Conservation (phyloP, 2,888 invertebrate genomes). For the Neoascia interrupta region DNA sequence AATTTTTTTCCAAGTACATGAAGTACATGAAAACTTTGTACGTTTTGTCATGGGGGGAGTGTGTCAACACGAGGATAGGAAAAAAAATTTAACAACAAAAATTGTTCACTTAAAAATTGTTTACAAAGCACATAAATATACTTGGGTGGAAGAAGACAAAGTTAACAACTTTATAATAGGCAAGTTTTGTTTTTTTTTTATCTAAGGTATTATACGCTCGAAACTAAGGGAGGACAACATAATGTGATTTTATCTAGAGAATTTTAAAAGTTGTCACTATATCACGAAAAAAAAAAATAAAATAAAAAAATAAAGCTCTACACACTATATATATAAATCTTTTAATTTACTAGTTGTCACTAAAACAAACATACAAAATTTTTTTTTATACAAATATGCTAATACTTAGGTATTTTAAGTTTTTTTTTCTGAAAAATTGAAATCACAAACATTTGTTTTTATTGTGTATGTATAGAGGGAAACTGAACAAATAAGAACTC, state of each 20-base stretch:
- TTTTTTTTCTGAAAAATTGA: constrained; percentile 21
- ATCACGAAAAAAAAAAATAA: constrained; percentile 10
- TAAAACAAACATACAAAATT: constrained; percentile 53
- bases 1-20: too few species aligned
- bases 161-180: constrained; percentile 8
- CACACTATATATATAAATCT: constrained; percentile 24
- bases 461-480: too few species aligned
- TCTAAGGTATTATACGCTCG: constrained; percentile 14
- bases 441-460: constrained; percentile 30
- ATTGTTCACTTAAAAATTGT: constrained; percentile 8
- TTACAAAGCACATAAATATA: constrained; percentile 65
- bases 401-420: constrained; percentile 7
- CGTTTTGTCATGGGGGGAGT: constrained; percentile 29
- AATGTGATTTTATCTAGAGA: constrained; percentile 4
- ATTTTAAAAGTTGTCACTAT: constrained; percentile 2
- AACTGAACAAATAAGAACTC: too few species aligned
- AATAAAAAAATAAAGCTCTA: constrained; percentile 29
- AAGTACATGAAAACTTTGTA: neutral
- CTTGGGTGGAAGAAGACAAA: constrained; percentile 33
- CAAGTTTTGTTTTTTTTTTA: too few species aligned
- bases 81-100: constrained; percentile 8
- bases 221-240: constrained; percentile 27
- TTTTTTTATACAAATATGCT: constrained; percentile 40
- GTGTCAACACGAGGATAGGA: constrained; percentile 42
- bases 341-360: constrained; percentile 35